Base-by-base conservation (phyloP, 1,140 invertebrate genomes). In the Drosophila eugracilis region DNA sequence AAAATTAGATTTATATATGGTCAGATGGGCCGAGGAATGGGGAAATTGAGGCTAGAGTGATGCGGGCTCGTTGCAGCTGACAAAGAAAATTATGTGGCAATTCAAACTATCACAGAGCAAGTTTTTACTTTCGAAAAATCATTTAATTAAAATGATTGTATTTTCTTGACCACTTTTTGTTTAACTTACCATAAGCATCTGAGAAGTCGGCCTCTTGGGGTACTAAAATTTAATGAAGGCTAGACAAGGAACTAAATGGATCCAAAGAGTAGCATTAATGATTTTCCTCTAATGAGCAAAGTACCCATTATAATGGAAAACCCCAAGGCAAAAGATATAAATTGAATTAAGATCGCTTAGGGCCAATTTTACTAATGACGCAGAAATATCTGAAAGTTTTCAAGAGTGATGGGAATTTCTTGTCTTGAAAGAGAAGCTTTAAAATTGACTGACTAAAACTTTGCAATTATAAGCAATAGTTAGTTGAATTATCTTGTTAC, bases 1-100 rank as follows among this genome's bases (percentile, higher is more conserved):
- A 67, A 67, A 67, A 67, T 67, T 67, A 67, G 65, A 67, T 53
- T 67, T 67, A 52, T 44, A 30, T 53, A 66, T 44, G 63, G 63
- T 26, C 26, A 44, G 63, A 66, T 66, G 63, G 63, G 17, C 26
- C 21, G 5, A 39, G 36, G 17, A 52, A 41, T 67, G 63, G 63
- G 17, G 63, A 30, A 66, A 65, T 28, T 32, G 15, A 54, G 24
- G 24, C 52, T 41, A 15, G 39, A 34, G 7, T 42, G 54, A 57
- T 57, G 42, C 28, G 54, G 28, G 53, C 26, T 42, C 28, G 26
- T 32, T 7, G 21, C 49, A 24, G 34, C 15, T 52, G 19, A 41
- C 26, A 41, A 39, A 22, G 36, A 17, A 39, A 50, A 7, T 39
- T 21, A 36, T 21, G 47, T 24, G 22, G 10, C n/a, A 30, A 44